Evolutionary conservation across 92 coral and sea anemone species (phyloP).

Genomic region (Parazoanthus swiftii): DNA sequence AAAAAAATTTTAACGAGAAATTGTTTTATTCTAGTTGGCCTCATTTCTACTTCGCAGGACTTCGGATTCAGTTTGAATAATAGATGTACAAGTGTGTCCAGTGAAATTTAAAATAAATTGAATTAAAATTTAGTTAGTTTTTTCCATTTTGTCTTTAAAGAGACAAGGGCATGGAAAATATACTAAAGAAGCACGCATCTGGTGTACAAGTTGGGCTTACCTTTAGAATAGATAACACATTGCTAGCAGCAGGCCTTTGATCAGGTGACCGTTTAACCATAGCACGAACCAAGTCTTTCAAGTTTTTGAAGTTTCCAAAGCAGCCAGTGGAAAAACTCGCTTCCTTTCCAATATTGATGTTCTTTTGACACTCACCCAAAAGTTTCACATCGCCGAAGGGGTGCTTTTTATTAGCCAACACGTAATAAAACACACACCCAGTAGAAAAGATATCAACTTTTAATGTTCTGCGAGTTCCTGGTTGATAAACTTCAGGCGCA

Average conservation of each 20-base stretch:
- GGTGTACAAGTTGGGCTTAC: background rate
- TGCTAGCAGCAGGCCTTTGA: constrained; percentile 13
- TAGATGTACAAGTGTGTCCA: too few species aligned
- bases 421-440: constrained; percentile 29
- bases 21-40: too few species aligned
- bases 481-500: constrained; percentile 27
- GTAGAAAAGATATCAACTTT: constrained; percentile 27
- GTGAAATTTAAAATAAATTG: too few species aligned
- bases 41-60: too few species aligned
- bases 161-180: too few species aligned
- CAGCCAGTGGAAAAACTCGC: background rate
- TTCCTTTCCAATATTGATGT: constrained; percentile 3
- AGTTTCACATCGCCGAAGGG: constrained; percentile 17
- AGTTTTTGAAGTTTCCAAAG: background rate
- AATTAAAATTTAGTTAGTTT: too few species aligned
- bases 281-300: background rate
- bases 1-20: too few species aligned
- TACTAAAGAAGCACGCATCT: too few species aligned
- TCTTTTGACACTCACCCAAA: constrained; percentile 23
- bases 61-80: too few species aligned
- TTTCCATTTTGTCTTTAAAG: too few species aligned
- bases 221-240: background rate
- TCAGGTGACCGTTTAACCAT: constrained; percentile 20
- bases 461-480: constrained; percentile 19
- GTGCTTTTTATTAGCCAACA: background rate